These are phyloP conservation scores for Patella caerulea DNA, from an alignment of 2,888 invertebrate species.

Conservation along the genomic window DNA sequence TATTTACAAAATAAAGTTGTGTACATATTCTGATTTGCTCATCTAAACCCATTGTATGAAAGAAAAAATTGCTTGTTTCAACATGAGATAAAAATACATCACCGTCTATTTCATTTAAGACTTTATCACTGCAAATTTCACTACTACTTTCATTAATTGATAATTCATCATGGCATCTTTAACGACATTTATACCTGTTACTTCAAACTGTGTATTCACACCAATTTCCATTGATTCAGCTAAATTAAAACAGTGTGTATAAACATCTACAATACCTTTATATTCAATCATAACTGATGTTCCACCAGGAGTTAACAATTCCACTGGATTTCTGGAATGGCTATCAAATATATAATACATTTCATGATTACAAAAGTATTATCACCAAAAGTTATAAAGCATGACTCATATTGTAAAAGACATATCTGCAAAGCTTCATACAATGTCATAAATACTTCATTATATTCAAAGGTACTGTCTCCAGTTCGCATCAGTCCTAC, in stretches of 20 bases:
- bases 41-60: too few species aligned
- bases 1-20: too few species aligned
- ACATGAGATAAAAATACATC: too few species aligned
- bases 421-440: background rate
- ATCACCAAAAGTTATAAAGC: background rate
- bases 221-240: background rate
- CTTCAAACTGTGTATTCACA: too few species aligned
- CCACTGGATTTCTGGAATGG: background rate
- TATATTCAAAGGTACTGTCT: background rate
- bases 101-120: too few species aligned
- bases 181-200: too few species aligned
- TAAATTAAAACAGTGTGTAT: background rate
- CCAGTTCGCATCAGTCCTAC: background rate
- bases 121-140: too few species aligned
- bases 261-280: background rate
- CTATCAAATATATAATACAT: background rate
- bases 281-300: background rate
- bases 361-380: constrained; percentile 3
- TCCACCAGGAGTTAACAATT: background rate
- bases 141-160: too few species aligned
- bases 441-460: background rate
- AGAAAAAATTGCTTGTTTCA: too few species aligned
- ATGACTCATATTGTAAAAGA: background rate
- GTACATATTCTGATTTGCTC: too few species aligned
- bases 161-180: too few species aligned